Evolutionary conservation across 2,888 invertebrate genomes (phyloP), one percentile per base, ranked within the genome.

Genomic region (Cancer borealis): DNA sequence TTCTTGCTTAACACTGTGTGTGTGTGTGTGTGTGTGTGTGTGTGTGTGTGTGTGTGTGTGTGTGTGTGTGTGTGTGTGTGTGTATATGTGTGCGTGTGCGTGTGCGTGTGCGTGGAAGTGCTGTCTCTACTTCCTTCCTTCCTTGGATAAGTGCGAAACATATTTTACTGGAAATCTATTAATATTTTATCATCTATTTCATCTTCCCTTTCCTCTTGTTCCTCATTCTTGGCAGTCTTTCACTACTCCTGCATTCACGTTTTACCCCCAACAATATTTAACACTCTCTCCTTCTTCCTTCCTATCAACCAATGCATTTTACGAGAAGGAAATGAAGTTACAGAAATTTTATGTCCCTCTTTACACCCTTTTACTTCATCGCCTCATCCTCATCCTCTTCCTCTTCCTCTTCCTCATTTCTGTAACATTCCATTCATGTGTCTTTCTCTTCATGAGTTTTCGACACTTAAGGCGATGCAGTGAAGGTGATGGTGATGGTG

Each of bases 351-450:
- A 79, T 30, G 79, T 10, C 66, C 30, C 79, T 79, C 30, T 79
- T 79, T 79, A 79, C 14, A 30, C 30, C 79, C 26, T 10, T 12
- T 30, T 6, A 8, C 79, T 14, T 26, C 79, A 30, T 30, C 79
- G 79, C 79, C 79, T 79, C 30, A 30, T 79, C 79, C 79, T 79
- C 26, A 30, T 79, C 73, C 73, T 73, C 73, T n/a, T 73, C 79
- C 79, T 79, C 26, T 79, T 79, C 73, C 73, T 73, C 73, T n/a
- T 73, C 30, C 10, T 30, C 30, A 10, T 79, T 0, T 17, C 26
- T 79, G 30, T 30, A 79, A 6, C 12, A 5, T 30, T 21, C 21
- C 66, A 66, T 79, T 30, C 79, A 12, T 30, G 79, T 30, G 21
- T 79, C 66, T 79, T 79, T 79, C 79, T 79, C 12, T 4, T n/a